Conservation (phyloP, 2,113 vertebrate genomes). For the Hiodon alosoides region DNA sequence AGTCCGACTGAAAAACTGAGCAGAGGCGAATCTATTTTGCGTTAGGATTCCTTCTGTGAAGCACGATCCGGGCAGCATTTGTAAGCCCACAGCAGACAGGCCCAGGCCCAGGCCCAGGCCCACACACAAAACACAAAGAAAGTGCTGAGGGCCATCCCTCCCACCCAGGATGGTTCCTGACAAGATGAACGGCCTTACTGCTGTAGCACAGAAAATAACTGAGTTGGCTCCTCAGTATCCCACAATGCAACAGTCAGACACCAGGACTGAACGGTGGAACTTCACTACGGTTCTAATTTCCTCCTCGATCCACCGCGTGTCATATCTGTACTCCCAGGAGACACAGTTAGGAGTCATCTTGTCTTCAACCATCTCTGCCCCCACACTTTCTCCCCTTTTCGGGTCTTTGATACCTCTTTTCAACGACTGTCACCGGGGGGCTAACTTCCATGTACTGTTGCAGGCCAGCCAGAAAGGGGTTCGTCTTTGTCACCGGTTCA, state of each 20-base stretch:
- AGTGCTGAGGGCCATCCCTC: not conserved
- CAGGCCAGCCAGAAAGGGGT: constrained; percentile 59
- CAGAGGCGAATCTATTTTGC: too few relatives aligned
- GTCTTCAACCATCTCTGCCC: constrained; percentile 17
- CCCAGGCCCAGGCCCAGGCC: constrained; percentile 11
- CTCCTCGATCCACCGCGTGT: not conserved
- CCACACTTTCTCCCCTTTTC: constrained; percentile 24
- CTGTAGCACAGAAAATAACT: not conserved
- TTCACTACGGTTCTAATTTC: not conserved
- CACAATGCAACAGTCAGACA: not conserved
- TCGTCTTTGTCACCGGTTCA: constrained; percentile 47
- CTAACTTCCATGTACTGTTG: constrained; percentile 52
- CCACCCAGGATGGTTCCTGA: constrained; percentile 10
- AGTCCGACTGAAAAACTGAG: not conserved
- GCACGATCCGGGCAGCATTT: not conserved
- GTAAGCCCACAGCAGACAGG: not conserved
- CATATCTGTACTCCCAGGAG: not conserved
- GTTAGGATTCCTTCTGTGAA: too few relatives aligned
- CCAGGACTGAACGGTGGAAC: not conserved
- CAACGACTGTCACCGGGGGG: constrained; percentile 39
- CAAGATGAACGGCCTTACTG: constrained; percentile 5
- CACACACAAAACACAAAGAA: constrained; percentile 19
- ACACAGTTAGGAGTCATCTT: not conserved
- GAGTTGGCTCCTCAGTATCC: constrained; percentile 1
- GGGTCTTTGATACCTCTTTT: constrained; percentile 50